Evolutionary conservation across 2,113 vertebrate genomes (phyloP).

Genomic region (Rhipidura dahli): DNA sequence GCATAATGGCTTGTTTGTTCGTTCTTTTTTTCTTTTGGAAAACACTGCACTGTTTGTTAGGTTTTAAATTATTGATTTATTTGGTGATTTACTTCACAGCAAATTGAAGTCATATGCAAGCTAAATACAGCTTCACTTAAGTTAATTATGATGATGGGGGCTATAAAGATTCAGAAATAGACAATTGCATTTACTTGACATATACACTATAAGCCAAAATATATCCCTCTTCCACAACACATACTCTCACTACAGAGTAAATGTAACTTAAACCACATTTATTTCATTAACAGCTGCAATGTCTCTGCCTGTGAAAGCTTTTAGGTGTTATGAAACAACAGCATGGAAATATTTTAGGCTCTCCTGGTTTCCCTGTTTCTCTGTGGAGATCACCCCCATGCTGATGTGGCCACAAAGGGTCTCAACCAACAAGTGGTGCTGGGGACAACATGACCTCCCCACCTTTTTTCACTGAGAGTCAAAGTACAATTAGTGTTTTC

Average conservation of each 20-base stretch:
- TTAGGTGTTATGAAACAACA: neutral
- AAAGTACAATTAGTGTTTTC: neutral
- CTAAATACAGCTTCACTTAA: conserved; percentile 38
- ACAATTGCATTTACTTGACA: conserved; percentile 13
- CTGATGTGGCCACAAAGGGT: neutral
- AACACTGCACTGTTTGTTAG: conserved; percentile 2
- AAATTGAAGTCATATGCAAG: conserved; percentile 26
- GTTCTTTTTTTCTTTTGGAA: neutral
- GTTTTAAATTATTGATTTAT: conserved; percentile 51
- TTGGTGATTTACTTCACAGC: conserved; percentile 28
- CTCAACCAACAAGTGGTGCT: neutral
- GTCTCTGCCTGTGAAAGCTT: neutral
- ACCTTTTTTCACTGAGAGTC: neutral
- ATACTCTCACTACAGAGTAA: neutral
- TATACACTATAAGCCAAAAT: neutral
- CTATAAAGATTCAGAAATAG: conserved; percentile 6
- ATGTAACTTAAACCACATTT: neutral
- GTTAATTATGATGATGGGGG: neutral
- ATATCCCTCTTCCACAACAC: neutral
- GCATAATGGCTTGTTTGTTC: neutral
- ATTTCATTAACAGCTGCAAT: neutral
- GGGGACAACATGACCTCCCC: neutral
- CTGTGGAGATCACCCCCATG: neutral
- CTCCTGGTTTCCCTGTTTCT: neutral
- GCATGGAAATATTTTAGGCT: neutral